A percentile compares a stretch with the other conserved stretches of the same genome.
These are phyloP conservation scores for Boleophthalmus pectinirostris DNA, from an alignment of 2,113 vertebrate genomes.

Conservation along the genomic window DNA sequence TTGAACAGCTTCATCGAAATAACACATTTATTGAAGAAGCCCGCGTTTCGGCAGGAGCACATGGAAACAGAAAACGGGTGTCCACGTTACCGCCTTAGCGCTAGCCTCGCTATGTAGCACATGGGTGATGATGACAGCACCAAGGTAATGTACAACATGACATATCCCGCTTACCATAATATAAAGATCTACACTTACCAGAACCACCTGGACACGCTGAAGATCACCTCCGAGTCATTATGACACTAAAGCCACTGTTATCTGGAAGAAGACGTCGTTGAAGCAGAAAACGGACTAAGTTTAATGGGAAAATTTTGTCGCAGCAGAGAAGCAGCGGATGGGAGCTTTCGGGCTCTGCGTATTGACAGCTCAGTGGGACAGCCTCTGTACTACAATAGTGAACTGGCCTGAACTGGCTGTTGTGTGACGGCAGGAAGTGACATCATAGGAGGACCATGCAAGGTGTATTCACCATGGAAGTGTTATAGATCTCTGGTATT, in stretches of 20 bases:
- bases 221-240: slow-evolving; percentile 82
- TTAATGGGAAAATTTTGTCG: slow-evolving; percentile 33
- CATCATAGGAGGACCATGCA: slow-evolving; percentile 35
- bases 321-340: slow-evolving; percentile 8
- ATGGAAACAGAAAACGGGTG: neutral
- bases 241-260: slow-evolving; percentile 49
- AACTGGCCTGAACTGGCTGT: slow-evolving; percentile 76
- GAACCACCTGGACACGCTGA: slow-evolving; percentile 77
- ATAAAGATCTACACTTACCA: slow-evolving; percentile 65
- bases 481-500: no score
- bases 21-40: neutral
- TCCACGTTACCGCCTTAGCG: slow-evolving; percentile 35
- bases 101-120: slow-evolving; percentile 56
- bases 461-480: slow-evolving; percentile 2
- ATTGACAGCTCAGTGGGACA: slow-evolving; percentile 66
- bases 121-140: slow-evolving; percentile 64
- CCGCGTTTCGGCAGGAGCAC: neutral
- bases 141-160: slow-evolving; percentile 19
- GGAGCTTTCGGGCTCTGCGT: slow-evolving; percentile 6
- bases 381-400: slow-evolving; percentile 50
- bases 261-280: slow-evolving; percentile 54
- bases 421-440: slow-evolving; percentile 68
- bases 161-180: slow-evolving; percentile 1
- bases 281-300: slow-evolving; percentile 12
- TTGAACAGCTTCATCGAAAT: neutral